phyloP scores from a whole-genome alignment of 2,113 vertebrate genomes.

The Benitochromis conjunctus region DNA sequence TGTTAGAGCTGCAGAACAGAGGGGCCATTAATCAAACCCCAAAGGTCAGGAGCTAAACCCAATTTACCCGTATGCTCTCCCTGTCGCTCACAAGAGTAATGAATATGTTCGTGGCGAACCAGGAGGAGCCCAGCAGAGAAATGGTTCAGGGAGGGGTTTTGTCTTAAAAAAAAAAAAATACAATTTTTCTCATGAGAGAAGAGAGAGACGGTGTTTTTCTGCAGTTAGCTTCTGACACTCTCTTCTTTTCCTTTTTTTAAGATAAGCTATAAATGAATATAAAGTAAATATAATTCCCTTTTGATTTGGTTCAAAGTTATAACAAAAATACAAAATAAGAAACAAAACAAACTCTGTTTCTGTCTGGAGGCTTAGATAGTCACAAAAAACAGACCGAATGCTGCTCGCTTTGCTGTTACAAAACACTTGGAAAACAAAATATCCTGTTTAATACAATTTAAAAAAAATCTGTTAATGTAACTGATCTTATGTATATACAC shows the following conservation, averaged over 20 bases:
- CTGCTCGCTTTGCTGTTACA: not conserved
- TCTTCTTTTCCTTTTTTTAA: not conserved
- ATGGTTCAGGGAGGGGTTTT: slow-evolving; percentile 26
- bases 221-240: not conserved
- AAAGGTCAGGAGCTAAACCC: slow-evolving; percentile 78
- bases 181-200: not conserved
- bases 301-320: slow-evolving; percentile 11
- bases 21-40: slow-evolving; percentile 73
- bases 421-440: not conserved
- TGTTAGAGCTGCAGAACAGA: slow-evolving; percentile 52
- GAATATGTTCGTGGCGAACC: slow-evolving; percentile 62
- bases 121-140: slow-evolving; percentile 45
- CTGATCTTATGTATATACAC: not conserved
- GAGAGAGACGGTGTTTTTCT: not conserved
- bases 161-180: not conserved
- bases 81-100: slow-evolving; percentile 71
- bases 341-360: not conserved
- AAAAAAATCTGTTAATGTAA: not conserved
- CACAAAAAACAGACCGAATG: slow-evolving; percentile 8
- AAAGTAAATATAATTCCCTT: slow-evolving; percentile 13
- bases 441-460: accelerated
- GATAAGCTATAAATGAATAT: slow-evolving; percentile 23
- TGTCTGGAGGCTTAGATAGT: slow-evolving; percentile 21
- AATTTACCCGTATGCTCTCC: slow-evolving; percentile 68
- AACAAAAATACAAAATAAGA: not conserved